Evolutionary conservation across 2,113 vertebrate genomes (phyloP).

Genomic region (Tonatia bakeri): DNA sequence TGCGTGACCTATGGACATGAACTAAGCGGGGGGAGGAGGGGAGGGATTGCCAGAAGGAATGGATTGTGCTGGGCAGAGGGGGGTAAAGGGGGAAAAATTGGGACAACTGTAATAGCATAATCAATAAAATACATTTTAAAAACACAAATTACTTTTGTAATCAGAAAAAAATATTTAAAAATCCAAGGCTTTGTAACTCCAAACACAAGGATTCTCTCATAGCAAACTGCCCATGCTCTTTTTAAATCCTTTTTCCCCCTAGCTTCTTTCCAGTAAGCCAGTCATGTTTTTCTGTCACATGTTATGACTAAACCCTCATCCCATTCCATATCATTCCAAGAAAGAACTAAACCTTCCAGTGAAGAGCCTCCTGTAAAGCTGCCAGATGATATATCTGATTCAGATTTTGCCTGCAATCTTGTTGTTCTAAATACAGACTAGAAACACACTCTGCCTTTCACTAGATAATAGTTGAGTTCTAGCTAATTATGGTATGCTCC

Average conservation of each 20-base stretch:
- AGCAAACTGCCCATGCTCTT: not conserved
- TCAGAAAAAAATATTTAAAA: conserved; percentile 12
- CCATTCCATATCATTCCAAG: not conserved
- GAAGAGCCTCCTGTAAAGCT: not conserved
- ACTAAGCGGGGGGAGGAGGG: too few relatives aligned
- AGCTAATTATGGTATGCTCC: not conserved
- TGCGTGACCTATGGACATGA: too few relatives aligned
- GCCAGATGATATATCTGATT: not conserved
- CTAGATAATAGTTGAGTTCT: not conserved
- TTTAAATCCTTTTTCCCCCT: not conserved
- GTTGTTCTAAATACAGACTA: conserved; percentile 40
- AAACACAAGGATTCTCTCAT: not conserved
- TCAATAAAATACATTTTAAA: too few relatives aligned
- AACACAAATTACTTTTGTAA: not conserved
- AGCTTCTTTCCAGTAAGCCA: not conserved
- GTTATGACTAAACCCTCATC: not conserved
- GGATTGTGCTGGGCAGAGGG: too few relatives aligned
- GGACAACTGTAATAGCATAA: too few relatives aligned
- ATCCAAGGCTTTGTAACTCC: not conserved
- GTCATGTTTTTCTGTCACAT: not conserved
- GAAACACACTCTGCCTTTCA: not conserved
- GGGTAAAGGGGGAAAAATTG: too few relatives aligned
- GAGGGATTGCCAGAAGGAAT: too few relatives aligned
- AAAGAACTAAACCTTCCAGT: not conserved
- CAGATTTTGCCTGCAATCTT: not conserved